Base-by-base conservation (phyloP, 1,140 invertebrate genomes). In the Panulirus ornatus region DNA sequence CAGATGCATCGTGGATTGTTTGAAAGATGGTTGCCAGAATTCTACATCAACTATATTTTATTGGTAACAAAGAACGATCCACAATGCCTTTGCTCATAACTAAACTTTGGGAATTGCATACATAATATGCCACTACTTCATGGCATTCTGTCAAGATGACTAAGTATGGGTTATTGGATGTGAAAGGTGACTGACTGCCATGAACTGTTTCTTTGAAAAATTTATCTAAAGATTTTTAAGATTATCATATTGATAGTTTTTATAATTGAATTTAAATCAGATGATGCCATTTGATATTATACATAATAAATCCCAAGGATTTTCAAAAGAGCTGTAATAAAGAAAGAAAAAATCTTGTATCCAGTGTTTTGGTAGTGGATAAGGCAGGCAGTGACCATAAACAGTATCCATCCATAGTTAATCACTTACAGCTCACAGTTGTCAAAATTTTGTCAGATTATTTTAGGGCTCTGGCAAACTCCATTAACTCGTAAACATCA, bases 141-240 rank as follows among this genome's bases (percentile, higher is more conserved):
- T 75, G 70, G 63, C 75, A 78, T 79, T 42, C 75, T 40, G 76
- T 79, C 51, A 88, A 79, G 85, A 88, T 66, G 40, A 63, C 47
- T 78, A 88, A 27, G 54, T 88, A 88, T 78, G 85, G 85, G 76
- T 88, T 88, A 88, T 88, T 88, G 85, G 76, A 84, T 84, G 42
- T 51, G 70, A 66, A 34, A 19, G 42, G 66, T 85, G 40, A 73
- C 75, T 73, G 83, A 34, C 42, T 73, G n/a, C 47, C 27, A 36
- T 63, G 19, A 38, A 75, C 34, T 71, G 30, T 51, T 42, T 44
- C 42, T 66, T 16, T 47, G 11, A 51, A 47, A 47, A 47, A 73
- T 2, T 73, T 34, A 6, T 3, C 27, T 44, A 44, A 27, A 51
- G 47, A 36, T 73, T 73, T 73, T 9, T 36, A 8, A 9, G 9